Evolutionary conservation across 2,888 invertebrate species (phyloP).

Genomic region (Melanostoma mellinum): DNA sequence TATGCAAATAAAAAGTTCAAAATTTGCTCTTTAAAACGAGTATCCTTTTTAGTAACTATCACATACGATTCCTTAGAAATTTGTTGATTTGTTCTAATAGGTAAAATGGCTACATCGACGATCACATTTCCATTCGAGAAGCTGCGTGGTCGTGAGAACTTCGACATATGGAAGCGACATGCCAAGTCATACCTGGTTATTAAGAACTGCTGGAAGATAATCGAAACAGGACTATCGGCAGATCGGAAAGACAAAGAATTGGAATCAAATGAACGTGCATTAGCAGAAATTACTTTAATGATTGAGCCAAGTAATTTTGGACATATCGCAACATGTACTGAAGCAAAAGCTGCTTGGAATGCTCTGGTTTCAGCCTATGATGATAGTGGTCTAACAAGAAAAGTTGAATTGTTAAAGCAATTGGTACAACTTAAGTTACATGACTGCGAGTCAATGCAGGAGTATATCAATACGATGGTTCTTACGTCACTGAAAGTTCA

Average conservation of each 20-base stretch:
- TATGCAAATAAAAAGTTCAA: too few relatives aligned
- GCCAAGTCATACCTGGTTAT: constrained; percentile 66
- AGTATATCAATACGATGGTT: constrained; percentile 68
- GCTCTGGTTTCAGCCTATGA: too few relatives aligned
- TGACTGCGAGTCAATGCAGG: constrained; percentile 63
- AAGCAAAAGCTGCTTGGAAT: too few relatives aligned
- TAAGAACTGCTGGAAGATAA: constrained; percentile 59
- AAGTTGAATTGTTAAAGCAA: too few relatives aligned
- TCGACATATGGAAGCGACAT: constrained; percentile 76
- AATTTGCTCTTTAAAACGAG: too few relatives aligned
- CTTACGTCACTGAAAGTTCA: constrained; percentile 61
- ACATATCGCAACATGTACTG: too few relatives aligned
- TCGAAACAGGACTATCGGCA: constrained; percentile 47
- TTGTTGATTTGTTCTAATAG: constrained; percentile 20
- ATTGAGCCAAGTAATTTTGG: constrained; percentile 72
- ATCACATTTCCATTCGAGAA: constrained; percentile 53
- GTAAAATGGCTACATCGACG: constrained; percentile 17
- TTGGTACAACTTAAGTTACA: too few relatives aligned
- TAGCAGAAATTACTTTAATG: constrained; percentile 72
- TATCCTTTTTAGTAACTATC: too few relatives aligned
- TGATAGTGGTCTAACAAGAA: too few relatives aligned
- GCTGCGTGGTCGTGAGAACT: constrained; percentile 67
- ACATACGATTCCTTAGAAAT: constrained; percentile 9
- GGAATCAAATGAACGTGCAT: constrained; percentile 59
- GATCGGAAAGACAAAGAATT: constrained; percentile 39